Evolutionary conservation across 2,113 vertebrate species (phyloP), one percentile per base, ranked within the genome.

Genomic region (Pogona vitticeps): DNA sequence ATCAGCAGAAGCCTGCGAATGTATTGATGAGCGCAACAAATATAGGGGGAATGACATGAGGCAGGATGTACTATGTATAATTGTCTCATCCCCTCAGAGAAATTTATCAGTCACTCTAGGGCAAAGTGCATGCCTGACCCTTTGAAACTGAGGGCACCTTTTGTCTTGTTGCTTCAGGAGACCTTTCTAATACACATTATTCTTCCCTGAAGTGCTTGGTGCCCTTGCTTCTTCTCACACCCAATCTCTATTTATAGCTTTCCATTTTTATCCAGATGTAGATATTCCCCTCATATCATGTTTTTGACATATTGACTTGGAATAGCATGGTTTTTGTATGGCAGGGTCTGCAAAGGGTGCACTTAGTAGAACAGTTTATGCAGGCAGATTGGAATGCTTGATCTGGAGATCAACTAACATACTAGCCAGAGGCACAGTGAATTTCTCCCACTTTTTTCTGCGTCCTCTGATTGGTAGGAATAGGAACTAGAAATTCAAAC

Each of bases 101-200:
- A 89, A 91, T 91, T 65, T 84, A 90, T 31, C 81, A 75, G 28
- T 56, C 80, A 65, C 46, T 68, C 17, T 58, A 80, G 59, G 38
- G 4, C 0, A 9, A 71, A 87, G 84, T 82, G 17, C 33, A 21
- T 76, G 40, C 61, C n/a, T 76, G 79, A 75, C 59, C 33, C 21
- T 7, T 75, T 73, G 79, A 56, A 76, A 82, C 59, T 52, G 10
- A 75, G 15, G n/a, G 23, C 28, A 13, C 28, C 67, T 52, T 76
- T 67, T 82, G 38, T 67, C 56, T 59, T 21, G 59, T 81, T 52
- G 14, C 70, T 65, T 73, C 70, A 81, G 38, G 40, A 65, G 78
- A 36, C 26, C 71, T 87, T 63, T 79, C 77, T 63, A 76, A 59
- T 76, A 65, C 76, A 84, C 38, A 76, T 52, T 42, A 59, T 17